These are phyloP conservation scores for Grus americana DNA, from an alignment of 2,113 vertebrate genomes.

Conservation along the genomic window DNA sequence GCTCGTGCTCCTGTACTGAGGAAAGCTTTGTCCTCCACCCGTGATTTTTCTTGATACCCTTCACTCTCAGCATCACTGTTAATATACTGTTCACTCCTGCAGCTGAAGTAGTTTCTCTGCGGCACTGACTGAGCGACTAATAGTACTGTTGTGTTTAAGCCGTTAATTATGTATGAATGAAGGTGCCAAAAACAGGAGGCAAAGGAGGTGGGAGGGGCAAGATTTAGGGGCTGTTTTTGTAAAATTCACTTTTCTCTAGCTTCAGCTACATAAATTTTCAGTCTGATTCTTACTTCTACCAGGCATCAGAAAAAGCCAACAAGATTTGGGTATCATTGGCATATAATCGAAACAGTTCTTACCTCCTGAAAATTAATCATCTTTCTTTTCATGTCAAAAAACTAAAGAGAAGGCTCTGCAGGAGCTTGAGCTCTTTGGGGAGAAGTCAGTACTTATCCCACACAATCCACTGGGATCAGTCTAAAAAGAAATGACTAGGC, in stretches of 20 bases:
- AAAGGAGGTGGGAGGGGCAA: not conserved
- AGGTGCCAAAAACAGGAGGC: not conserved
- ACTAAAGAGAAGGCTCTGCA: not conserved
- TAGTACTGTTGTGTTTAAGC: not conserved
- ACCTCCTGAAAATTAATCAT: not conserved
- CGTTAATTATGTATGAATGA: not conserved
- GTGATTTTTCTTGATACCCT: not conserved
- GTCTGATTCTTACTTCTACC: not conserved
- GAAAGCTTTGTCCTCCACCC: fast-evolving
- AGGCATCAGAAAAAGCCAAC: not conserved
- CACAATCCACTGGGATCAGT: not conserved
- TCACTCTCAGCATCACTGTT: too few species aligned
- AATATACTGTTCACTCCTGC: not conserved
- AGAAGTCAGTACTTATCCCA: not conserved
- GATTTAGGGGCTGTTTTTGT: not conserved
- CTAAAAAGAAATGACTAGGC: fast-evolving
- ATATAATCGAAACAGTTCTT: not conserved
- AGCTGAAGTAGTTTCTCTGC: not conserved
- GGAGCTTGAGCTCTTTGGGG: not conserved
- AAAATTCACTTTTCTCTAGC: not conserved
- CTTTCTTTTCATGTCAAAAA: not conserved
- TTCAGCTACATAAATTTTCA: not conserved
- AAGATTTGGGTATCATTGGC: not conserved
- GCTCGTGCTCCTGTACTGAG: not conserved
- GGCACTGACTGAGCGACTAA: not conserved